A percentile compares a stretch with the other conserved stretches of the same genome.
These are phyloP conservation scores for Liparis tanakae DNA, from an alignment of 2,797 vertebrate genomes.

Conservation along the genomic window DNA sequence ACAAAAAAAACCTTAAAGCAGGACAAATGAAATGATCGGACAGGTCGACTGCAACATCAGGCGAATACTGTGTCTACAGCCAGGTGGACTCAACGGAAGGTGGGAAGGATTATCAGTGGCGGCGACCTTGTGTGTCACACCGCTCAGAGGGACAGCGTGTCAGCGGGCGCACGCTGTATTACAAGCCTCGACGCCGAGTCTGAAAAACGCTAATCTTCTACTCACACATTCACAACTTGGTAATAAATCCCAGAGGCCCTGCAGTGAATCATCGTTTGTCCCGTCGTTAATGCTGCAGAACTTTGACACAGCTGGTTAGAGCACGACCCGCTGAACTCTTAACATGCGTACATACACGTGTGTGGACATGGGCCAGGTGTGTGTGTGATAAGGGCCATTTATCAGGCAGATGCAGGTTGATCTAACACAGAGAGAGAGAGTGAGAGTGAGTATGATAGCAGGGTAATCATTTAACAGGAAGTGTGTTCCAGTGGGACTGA, in stretches of 20 bases:
- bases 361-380: constrained; percentile 27
- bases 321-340: constrained; percentile 41
- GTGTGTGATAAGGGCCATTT: constrained; percentile 32
- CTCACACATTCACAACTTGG: not conserved
- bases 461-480: constrained; percentile 47
- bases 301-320: constrained; percentile 42
- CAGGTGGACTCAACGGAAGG: constrained; percentile 6
- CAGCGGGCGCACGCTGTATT: not conserved
- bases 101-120: constrained; percentile 7
- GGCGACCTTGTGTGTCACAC: constrained; percentile 21
- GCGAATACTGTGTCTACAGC: not conserved
- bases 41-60: not conserved
- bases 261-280: constrained; percentile 54
- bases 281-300: constrained; percentile 38
- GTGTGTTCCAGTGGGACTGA: constrained; percentile 30
- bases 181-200: not conserved
- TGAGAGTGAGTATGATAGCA: not conserved
- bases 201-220: not conserved
- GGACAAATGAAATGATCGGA: not conserved
- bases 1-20: not conserved
- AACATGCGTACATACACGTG: constrained; percentile 14
- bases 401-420: constrained; percentile 48
- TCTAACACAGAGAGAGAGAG: constrained; percentile 1
- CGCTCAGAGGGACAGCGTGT: not conserved
- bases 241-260: constrained; percentile 43